Conservation (phyloP, 2,113 vertebrate genomes). For the Leucoraja erinaceus region DNA sequence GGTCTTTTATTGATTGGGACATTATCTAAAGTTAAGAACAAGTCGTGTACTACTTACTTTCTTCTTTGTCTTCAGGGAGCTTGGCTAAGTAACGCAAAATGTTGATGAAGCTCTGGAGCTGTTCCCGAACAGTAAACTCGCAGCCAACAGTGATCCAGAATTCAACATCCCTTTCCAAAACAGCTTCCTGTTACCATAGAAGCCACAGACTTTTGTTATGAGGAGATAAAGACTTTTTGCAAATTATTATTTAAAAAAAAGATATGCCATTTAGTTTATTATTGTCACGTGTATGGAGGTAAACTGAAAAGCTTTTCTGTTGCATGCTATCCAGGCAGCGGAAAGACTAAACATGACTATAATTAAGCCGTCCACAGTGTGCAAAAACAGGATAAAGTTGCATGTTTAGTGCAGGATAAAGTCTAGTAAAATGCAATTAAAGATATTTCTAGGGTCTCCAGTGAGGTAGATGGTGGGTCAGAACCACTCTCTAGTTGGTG, state of each 20-base stretch:
- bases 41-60: conserved; percentile 56
- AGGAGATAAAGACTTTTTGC: neutral
- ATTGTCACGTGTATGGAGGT: too few relatives aligned
- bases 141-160: conserved; percentile 86
- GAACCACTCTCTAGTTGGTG: too few relatives aligned
- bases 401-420: too few relatives aligned
- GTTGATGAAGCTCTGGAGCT: conserved; percentile 69
- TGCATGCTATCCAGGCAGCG: too few relatives aligned
- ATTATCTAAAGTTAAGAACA: neutral
- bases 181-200: conserved; percentile 62
- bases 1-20: neutral
- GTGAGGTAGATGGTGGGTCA: too few relatives aligned
- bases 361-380: too few relatives aligned
- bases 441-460: too few relatives aligned
- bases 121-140: conserved; percentile 66
- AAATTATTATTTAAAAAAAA: neutral
- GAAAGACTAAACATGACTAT: too few relatives aligned
- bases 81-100: conserved; percentile 74
- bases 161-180: conserved; percentile 75
- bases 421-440: too few relatives aligned
- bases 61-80: conserved; percentile 78
- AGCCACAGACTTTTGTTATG: neutral
- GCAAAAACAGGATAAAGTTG: too few relatives aligned
- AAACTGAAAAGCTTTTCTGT: too few relatives aligned
- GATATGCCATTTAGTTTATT: too few relatives aligned